Evolutionary conservation across 2,888 invertebrate genomes (phyloP).

Genomic region (Theodoxus fluviatilis): DNA sequence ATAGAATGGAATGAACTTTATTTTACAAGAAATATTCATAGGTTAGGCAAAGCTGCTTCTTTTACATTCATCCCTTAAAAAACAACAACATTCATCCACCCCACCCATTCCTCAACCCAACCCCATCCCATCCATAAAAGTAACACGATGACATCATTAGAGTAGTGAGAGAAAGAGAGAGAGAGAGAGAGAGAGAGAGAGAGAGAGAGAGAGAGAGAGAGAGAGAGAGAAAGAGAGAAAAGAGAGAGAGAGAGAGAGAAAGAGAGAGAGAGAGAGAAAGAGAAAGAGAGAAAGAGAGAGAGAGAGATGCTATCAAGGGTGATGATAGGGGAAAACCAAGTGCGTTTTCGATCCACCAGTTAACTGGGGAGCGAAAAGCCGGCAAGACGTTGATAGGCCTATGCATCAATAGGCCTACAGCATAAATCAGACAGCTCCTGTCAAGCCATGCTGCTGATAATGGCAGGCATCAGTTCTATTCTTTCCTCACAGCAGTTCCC

Average conservation of each 20-base stretch:
- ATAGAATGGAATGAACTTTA: no score
- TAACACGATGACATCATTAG: not conserved
- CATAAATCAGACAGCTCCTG: no score
- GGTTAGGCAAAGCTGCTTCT: no score
- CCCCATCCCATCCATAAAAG: no score
- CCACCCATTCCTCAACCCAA: no score
- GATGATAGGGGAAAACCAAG: not conserved
- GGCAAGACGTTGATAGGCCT: not conserved
- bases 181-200: constrained; percentile 8
- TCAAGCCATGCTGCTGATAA: no score
- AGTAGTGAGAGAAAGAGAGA: constrained; percentile 2
- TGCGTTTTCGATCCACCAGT: not conserved
- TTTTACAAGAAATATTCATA: no score
- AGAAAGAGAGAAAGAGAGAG: not conserved
- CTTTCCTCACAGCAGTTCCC: no score
- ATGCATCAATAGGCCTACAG: constrained; percentile 1
- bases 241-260: not conserved
- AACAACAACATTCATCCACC: no score
- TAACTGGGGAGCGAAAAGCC: not conserved
- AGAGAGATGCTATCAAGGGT: not conserved
- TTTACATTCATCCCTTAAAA: no score
- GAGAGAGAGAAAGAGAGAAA: not conserved
- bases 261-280: not conserved
- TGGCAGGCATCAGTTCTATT: no score
- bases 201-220: not conserved